Percentiles rank a stretch among this genome's conserved stretches.
Conservation (phyloP, 1,140 invertebrate genomes). For the Heliconius nattereri region DNA sequence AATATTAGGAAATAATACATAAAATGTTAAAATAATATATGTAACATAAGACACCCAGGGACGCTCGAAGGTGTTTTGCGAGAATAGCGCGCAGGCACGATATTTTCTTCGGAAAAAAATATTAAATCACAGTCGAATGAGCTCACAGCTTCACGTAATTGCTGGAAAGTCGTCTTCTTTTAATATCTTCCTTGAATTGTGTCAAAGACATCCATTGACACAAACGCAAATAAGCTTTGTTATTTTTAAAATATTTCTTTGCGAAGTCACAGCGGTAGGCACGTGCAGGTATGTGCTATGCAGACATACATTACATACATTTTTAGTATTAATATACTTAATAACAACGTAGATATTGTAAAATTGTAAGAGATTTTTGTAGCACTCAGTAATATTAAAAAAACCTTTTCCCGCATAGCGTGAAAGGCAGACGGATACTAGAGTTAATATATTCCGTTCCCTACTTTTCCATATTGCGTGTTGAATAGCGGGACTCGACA, state of each 20-base stretch:
- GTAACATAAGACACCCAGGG: background rate
- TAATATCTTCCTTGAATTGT: background rate
- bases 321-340: too few relatives aligned
- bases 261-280: background rate
- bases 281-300: background rate
- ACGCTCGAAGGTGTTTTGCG: background rate
- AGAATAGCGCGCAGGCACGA: background rate
- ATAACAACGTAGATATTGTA: too few relatives aligned
- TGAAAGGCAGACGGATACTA: too few relatives aligned
- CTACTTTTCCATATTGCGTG: too few relatives aligned
- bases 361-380: too few relatives aligned
- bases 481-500: too few relatives aligned
- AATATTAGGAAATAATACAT: background rate
- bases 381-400: too few relatives aligned
- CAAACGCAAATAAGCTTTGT: conserved; percentile 6
- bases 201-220: background rate
- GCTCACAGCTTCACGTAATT: conserved; percentile 6
- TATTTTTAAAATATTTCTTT: background rate
- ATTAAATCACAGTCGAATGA: conserved; percentile 7
- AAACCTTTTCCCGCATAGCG: too few relatives aligned
- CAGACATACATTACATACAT: too few relatives aligned
- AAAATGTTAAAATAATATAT: background rate
- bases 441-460: too few relatives aligned
- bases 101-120: background rate
- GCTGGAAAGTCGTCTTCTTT: conserved; percentile 6